Evolutionary conservation across 1,140 invertebrate species (phyloP).

Genomic region (Musca vetustissima): DNA sequence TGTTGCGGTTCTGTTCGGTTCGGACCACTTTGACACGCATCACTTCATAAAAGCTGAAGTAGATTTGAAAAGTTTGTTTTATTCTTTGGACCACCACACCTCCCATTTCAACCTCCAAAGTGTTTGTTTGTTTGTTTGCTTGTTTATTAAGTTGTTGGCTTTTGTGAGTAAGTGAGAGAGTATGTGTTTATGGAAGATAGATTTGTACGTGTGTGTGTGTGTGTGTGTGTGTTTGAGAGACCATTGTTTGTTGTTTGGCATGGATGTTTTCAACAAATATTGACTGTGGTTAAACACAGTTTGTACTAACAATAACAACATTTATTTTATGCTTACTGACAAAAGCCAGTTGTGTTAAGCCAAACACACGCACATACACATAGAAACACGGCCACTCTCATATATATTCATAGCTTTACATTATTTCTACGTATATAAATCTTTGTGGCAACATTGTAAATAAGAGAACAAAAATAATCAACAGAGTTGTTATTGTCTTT

Average conservation of each 20-base stretch:
- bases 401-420: neutral
- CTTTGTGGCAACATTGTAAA: neutral
- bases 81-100: no score
- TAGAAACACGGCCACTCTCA: neutral
- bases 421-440: neutral
- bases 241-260: neutral
- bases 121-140: no score
- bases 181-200: neutral
- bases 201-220: neutral
- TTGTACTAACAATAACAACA: neutral
- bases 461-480: neutral
- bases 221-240: neutral
- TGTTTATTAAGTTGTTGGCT: no score
- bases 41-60: slow-evolving; percentile 14
- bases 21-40: slow-evolving; percentile 15
- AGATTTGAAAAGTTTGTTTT: slow-evolving; percentile 22
- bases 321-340: neutral
- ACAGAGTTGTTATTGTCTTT: slow-evolving; percentile 4
- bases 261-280: slow-evolving; percentile 15
- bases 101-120: no score
- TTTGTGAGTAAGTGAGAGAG: no score
- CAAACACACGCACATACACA: neutral
- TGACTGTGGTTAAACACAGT: slow-evolving; percentile 9
- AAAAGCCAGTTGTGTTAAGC: neutral
- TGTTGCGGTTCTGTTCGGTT: neutral